Conservation (phyloP, 2,797 vertebrate genomes). For the Rachycentron canadum region DNA sequence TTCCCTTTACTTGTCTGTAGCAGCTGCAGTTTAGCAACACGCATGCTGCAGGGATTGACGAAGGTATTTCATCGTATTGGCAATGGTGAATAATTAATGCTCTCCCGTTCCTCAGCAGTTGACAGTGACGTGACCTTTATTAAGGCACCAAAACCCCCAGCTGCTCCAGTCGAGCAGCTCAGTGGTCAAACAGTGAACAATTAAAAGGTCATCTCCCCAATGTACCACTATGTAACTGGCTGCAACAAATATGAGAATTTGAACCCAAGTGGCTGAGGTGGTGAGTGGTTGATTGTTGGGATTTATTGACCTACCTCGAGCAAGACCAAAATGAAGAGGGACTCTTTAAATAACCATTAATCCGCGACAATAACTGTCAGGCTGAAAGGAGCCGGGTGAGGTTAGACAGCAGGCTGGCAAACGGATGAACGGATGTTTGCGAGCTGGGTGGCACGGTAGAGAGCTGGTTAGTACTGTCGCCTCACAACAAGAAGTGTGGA, state of each 20-base stretch:
- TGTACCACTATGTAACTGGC: conserved; percentile 55
- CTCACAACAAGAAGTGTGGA: not conserved
- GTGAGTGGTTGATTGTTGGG: not conserved
- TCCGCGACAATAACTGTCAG: conserved; percentile 4
- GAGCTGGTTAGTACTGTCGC: too few species aligned
- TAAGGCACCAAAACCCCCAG: conserved; percentile 50
- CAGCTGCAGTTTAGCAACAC: too few species aligned
- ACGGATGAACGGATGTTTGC: conserved; percentile 44
- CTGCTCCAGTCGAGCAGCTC: conserved; percentile 50
- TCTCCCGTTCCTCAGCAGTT: conserved; percentile 24
- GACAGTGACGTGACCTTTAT: conserved; percentile 73
- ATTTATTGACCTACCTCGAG: conserved; percentile 28
- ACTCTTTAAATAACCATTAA: conserved; percentile 11
- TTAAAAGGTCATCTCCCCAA: conserved; percentile 66
- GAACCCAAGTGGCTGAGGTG: not conserved
- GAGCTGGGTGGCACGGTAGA: not conserved
- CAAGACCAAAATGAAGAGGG: conserved; percentile 6
- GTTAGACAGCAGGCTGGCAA: conserved; percentile 16
- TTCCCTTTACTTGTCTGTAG: too few species aligned
- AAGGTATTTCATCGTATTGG: conserved; percentile 16
- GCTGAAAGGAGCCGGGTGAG: conserved; percentile 2
- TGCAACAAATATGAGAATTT: conserved; percentile 52
- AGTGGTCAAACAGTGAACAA: conserved; percentile 47
- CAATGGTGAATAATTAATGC: conserved; percentile 49
- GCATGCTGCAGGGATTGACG: not conserved